phyloP scores from a whole-genome alignment of 1,140 invertebrate species.

The Hormaphis cornu region DNA sequence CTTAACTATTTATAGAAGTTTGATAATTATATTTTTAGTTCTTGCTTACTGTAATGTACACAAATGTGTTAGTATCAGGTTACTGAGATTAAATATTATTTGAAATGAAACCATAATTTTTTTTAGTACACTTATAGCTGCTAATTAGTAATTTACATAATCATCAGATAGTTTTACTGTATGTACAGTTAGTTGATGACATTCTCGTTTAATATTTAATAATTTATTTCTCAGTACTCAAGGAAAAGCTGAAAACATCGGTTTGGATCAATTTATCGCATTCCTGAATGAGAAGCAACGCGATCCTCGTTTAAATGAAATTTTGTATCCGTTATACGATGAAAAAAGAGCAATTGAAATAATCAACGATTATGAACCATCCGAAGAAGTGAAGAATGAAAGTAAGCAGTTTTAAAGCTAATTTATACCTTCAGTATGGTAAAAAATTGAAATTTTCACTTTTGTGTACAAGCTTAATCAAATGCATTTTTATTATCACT shows the following conservation, averaged over 20 bases:
- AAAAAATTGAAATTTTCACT: too few species aligned
- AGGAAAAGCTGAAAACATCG: slow-evolving; percentile 79
- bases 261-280: slow-evolving; percentile 77
- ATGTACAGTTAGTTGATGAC: not conserved
- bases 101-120: too few species aligned
- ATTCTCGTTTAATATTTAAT: slow-evolving; percentile 3
- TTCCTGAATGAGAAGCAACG: slow-evolving; percentile 98
- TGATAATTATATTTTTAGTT: too few species aligned
- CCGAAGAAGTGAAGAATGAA: slow-evolving; percentile 65
- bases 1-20: too few species aligned
- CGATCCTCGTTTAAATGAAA: slow-evolving; percentile 97
- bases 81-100: too few species aligned
- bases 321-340: slow-evolving; percentile 94
- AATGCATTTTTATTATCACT: too few species aligned
- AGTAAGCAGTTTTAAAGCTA: slow-evolving; percentile 50
- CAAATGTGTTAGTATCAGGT: too few species aligned
- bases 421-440: too few species aligned
- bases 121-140: too few species aligned
- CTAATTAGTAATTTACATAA: not conserved
- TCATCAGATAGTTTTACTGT: not conserved
- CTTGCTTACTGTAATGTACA: too few species aligned
- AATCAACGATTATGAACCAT: slow-evolving; percentile 86
- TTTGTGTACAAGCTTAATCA: too few species aligned
- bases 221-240: slow-evolving; percentile 57
- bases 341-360: slow-evolving; percentile 88